Percentiles rank a stretch among this genome's conserved stretches.
Conservation (phyloP, 2,797 vertebrate species). For the Aulostomus chinensis region DNA sequence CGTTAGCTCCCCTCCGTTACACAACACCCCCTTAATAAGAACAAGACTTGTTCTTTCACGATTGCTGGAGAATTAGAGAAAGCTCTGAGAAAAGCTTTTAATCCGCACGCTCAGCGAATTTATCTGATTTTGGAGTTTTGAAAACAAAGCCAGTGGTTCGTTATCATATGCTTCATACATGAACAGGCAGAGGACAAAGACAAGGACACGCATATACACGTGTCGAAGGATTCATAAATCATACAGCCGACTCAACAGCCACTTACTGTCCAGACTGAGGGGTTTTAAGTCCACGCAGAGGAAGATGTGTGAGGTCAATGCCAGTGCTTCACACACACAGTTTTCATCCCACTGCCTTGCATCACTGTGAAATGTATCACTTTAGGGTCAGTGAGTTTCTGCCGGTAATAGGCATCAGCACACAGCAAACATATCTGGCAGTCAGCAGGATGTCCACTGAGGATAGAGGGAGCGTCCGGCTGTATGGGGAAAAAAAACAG, state of each 20-base stretch:
- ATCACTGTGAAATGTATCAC: constrained; percentile 40
- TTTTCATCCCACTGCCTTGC: constrained; percentile 14
- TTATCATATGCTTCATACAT: background rate
- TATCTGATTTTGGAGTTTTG: constrained; percentile 1
- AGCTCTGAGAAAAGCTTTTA: too few species aligned
- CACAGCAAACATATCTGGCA: constrained; percentile 23
- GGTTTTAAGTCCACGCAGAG: background rate
- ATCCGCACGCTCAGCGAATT: constrained; percentile 2
- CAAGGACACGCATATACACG: background rate
- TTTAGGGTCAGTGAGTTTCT: constrained; percentile 21
- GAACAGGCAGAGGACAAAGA: too few species aligned
- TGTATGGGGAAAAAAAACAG: too few species aligned
- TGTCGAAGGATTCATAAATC: constrained; percentile 32
- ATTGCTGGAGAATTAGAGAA: background rate
- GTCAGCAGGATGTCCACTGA: too few species aligned
- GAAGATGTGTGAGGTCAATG: constrained; percentile 18
- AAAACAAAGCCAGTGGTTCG: background rate
- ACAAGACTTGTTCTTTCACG: constrained; percentile 27
- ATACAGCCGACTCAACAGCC: constrained; percentile 12
- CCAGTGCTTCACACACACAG: constrained; percentile 1
- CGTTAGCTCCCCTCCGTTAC: too few species aligned
- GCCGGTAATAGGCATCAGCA: constrained; percentile 25
- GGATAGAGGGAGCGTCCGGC: too few species aligned
- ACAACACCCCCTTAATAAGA: too few species aligned
- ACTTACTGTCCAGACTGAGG: constrained; percentile 10